Base-by-base conservation (phyloP, 2,113 vertebrate species). In the Calyptommatus sinebrachiatus region DNA sequence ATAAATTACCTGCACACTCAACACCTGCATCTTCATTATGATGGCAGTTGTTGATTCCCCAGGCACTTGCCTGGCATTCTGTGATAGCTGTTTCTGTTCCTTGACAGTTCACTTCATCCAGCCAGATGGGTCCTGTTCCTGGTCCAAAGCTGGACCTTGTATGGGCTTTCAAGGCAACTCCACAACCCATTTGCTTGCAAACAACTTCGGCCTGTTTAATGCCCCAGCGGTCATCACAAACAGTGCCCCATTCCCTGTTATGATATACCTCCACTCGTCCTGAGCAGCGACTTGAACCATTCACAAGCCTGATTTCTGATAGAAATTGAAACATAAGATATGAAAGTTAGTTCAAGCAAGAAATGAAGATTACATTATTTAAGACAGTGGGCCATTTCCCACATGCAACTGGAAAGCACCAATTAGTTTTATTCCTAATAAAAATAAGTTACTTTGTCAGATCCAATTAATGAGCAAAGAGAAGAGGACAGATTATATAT, bases 171-270 rank as follows among this genome's bases (percentile, higher is more conserved):
- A 81, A 20, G 29, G 84, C 57, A 2, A 69, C 71, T 2, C 84
- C 79, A 63, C 90, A 92, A 48, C 80, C 77, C 77, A 92, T 21
- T 4, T 92, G 84, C 73, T 35, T 82, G 77, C 90, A 92, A 1
- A 91, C 82, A 71, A 91, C 88, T 7, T 70, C 76, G 3, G 79
- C 71, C 2, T 85, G 79, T 28, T 85, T 73, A 11, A 73, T n/a
- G 71, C 60, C 76, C 84, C 79, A 85, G 46, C 53, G n/a, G 26
- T 85, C 79, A 60, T 85, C 84, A 9, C 84, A 85, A 10, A 85
- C 65, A 1, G 76, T 85, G 12, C 84, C 84, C 84, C 84, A 85
- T 7, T 78, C 46, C 4, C 63, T 35, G 28, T 75, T 4, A 7
- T 71, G 66, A 11, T 71, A 74, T n/a, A 88, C 72, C 66, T 90